These are phyloP conservation scores for Acronicta aceris DNA, from an alignment of 2,888 invertebrate genomes.

Conservation along the genomic window DNA sequence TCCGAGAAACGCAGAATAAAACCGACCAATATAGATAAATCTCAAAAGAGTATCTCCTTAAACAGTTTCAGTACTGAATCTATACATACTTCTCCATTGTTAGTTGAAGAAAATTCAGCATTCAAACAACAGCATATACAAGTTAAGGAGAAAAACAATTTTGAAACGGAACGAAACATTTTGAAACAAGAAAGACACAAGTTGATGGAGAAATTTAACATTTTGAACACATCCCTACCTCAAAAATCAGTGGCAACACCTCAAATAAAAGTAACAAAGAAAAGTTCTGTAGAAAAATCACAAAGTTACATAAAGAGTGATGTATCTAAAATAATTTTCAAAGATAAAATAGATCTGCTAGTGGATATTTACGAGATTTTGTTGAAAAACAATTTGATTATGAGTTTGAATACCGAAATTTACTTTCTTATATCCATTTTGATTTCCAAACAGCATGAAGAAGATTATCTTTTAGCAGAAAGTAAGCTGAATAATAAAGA, in stretches of 20 bases:
- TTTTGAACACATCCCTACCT: slow-evolving; percentile 71
- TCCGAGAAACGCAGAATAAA: slow-evolving; percentile 85
- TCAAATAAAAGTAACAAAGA: slow-evolving; percentile 75
- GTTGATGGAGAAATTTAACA: slow-evolving; percentile 84
- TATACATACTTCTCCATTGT: slow-evolving; percentile 73
- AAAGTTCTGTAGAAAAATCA: slow-evolving; percentile 66
- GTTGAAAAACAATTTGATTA: slow-evolving; percentile 89
- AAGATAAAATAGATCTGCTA: slow-evolving; percentile 87
- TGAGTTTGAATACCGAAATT: slow-evolving; percentile 91
- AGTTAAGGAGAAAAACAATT: slow-evolving; percentile 73
- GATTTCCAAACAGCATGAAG: slow-evolving; percentile 83
- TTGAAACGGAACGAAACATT: slow-evolving; percentile 80
- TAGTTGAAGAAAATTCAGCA: slow-evolving; percentile 76
- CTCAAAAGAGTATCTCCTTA: slow-evolving; percentile 75
- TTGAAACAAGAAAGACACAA: slow-evolving; percentile 83
- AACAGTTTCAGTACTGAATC: slow-evolving; percentile 78
- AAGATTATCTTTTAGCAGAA: slow-evolving; percentile 69
- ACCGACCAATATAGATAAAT: slow-evolving; percentile 84
- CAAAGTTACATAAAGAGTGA: slow-evolving; percentile 78
- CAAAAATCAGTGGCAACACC: slow-evolving; percentile 67
- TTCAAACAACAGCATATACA: slow-evolving; percentile 77
- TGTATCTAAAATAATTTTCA: slow-evolving; percentile 81
- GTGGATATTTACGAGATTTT: slow-evolving; percentile 89
- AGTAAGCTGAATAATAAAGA: slow-evolving; percentile 63
- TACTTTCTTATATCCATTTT: slow-evolving; percentile 92